These are phyloP conservation scores for Eurypyga helias DNA, from an alignment of 2,113 vertebrate genomes.

Conservation along the genomic window DNA sequence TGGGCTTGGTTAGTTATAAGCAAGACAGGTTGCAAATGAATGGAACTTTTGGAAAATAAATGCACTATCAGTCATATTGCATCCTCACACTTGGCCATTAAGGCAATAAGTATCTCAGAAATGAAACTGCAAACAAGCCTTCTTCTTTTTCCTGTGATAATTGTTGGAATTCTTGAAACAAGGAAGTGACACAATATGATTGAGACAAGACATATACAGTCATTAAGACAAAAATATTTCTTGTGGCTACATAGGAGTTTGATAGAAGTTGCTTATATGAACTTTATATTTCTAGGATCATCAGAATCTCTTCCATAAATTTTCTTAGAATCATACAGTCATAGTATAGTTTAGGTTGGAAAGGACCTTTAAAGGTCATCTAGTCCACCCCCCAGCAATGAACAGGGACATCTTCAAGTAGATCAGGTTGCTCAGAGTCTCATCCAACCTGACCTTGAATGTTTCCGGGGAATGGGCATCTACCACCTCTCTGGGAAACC, in stretches of 20 bases:
- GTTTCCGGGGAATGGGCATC: not conserved
- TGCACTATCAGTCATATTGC: not conserved
- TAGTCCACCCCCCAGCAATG: accelerated
- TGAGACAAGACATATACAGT: not conserved
- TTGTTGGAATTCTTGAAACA: not conserved
- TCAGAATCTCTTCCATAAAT: not conserved
- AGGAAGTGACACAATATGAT: not conserved
- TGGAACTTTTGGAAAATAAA: not conserved
- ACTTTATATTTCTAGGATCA: not conserved
- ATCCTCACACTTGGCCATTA: not conserved
- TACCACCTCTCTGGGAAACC: not conserved
- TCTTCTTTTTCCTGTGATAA: not conserved
- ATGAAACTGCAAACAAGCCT: not conserved
- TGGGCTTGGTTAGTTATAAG: not conserved
- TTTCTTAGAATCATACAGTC: not conserved
- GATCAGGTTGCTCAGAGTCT: not conserved
- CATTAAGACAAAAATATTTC: not conserved
- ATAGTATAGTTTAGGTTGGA: not conserved
- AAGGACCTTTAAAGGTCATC: not conserved
- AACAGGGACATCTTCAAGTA: not conserved
- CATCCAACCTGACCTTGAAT: not conserved
- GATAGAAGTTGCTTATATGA: not conserved
- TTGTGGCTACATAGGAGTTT: not conserved
- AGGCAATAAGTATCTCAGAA: not conserved
- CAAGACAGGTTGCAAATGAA: not conserved